These are phyloP conservation scores for Rhopalosiphum padi DNA, from an alignment of 1,140 invertebrate genomes.

Conservation along the genomic window DNA sequence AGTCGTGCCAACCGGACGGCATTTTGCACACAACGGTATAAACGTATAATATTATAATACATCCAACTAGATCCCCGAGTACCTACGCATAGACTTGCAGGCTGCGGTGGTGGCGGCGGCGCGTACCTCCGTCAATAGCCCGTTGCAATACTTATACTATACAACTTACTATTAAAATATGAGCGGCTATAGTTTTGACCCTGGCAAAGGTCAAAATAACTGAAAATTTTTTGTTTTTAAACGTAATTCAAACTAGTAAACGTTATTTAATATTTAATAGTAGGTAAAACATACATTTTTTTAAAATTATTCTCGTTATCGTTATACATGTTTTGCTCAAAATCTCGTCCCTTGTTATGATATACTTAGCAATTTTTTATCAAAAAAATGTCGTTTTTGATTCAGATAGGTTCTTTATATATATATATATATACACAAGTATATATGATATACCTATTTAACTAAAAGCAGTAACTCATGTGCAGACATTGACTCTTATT, in stretches of 20 bases:
- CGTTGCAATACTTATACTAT: too few species aligned
- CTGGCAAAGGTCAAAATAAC: not conserved
- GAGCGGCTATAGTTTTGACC: not conserved
- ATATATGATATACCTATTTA: not conserved
- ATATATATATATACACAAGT: not conserved
- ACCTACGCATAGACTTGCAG: not conserved
- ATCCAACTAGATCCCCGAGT: not conserved
- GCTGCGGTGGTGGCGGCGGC: not conserved
- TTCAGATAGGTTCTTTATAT: not conserved
- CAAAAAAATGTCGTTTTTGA: not conserved
- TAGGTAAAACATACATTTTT: too few species aligned
- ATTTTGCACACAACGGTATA: not conserved
- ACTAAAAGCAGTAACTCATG: too few species aligned
- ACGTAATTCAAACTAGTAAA: too few species aligned
- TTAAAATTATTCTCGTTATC: too few species aligned
- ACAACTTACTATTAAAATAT: not conserved
- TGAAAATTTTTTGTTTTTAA: not conserved
- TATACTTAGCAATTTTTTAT: too few species aligned
- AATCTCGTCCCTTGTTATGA: too few species aligned
- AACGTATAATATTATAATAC: not conserved
- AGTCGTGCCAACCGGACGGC: conserved; percentile 6
- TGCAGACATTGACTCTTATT: too few species aligned
- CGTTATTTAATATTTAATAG: too few species aligned
- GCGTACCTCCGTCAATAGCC: not conserved
- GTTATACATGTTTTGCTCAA: too few species aligned